Evolutionary conservation across 1,140 invertebrate genomes (phyloP).

Genomic region (Aporrectodea caliginosa): DNA sequence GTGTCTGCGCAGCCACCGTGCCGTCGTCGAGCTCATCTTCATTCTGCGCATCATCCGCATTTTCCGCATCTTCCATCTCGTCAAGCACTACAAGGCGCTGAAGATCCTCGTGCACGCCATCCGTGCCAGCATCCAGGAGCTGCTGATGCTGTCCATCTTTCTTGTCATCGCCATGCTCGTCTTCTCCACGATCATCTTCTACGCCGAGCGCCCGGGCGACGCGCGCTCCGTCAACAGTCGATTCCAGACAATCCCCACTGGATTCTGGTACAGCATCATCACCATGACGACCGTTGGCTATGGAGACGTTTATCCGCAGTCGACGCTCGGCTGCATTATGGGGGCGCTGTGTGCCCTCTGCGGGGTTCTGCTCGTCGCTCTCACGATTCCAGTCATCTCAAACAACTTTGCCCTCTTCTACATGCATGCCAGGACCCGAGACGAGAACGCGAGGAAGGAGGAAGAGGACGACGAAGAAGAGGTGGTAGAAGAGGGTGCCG

Average conservation of each 20-base stretch:
- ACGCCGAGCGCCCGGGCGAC: conserved; percentile 70
- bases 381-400: conserved; percentile 91
- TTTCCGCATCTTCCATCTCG: conserved; percentile 52
- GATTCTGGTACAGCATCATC: conserved; percentile 48
- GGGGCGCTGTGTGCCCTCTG: conserved; percentile 30
- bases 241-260: conserved; percentile 49
- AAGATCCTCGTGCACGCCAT: conserved; percentile 51
- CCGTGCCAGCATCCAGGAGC: conserved; percentile 50
- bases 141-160: conserved; percentile 84
- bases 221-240: neutral
- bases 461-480: neutral
- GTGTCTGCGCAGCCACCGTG: conserved; percentile 28
- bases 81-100: conserved; percentile 50
- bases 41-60: conserved; percentile 50
- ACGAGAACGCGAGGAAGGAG: conserved; percentile 18
- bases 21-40: conserved; percentile 23
- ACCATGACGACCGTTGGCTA: conserved; percentile 55
- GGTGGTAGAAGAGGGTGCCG: too few relatives aligned
- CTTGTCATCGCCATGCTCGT: conserved; percentile 94
- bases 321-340: conserved; percentile 34
- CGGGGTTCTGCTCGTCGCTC: conserved; percentile 79
- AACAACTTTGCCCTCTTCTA: conserved; percentile 97
- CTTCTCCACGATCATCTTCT: conserved; percentile 95
- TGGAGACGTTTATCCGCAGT: conserved; percentile 60
- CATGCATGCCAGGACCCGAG: conserved; percentile 56